These are phyloP conservation scores for Mythimna vitellina DNA, from an alignment of 2,888 invertebrate genomes.

Conservation along the genomic window DNA sequence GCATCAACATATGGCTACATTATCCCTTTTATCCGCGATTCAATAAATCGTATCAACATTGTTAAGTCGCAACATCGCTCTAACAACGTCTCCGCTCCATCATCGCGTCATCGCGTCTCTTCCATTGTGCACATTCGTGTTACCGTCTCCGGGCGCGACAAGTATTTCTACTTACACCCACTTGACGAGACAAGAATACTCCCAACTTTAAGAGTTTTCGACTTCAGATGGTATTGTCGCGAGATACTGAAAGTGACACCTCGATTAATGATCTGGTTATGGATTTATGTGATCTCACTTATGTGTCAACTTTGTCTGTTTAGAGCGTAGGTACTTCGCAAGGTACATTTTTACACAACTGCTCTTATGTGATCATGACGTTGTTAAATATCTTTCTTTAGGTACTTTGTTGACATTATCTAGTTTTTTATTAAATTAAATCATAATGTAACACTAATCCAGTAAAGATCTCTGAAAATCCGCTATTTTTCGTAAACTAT, in stretches of 20 bases:
- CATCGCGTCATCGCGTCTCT: background rate
- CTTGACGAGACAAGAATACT: slow-evolving; percentile 20
- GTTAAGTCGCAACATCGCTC: background rate
- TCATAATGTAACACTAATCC: no score
- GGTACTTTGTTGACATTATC: no score
- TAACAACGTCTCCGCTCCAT: background rate
- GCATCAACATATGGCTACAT: background rate
- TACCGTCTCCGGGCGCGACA: slow-evolving; percentile 13
- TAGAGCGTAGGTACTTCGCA: no score
- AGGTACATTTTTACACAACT: no score
- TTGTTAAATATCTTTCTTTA: no score
- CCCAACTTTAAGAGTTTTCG: slow-evolving; percentile 21
- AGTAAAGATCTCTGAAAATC: no score
- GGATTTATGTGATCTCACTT: background rate
- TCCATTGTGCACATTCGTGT: slow-evolving; percentile 5
- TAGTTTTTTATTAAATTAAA: no score
- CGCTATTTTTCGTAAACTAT: no score
- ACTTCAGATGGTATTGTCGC: background rate
- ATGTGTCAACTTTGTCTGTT: background rate
- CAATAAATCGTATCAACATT: slow-evolving; percentile 5
- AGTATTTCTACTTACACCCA: slow-evolving; percentile 43
- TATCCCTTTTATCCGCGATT: background rate
- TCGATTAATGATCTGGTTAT: background rate
- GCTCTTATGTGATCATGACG: no score
- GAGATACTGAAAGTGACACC: background rate